Evolutionary conservation across 1,140 invertebrate genomes (phyloP), one percentile per base, ranked within the genome.

Genomic region (Pseudoatta argentina): DNA sequence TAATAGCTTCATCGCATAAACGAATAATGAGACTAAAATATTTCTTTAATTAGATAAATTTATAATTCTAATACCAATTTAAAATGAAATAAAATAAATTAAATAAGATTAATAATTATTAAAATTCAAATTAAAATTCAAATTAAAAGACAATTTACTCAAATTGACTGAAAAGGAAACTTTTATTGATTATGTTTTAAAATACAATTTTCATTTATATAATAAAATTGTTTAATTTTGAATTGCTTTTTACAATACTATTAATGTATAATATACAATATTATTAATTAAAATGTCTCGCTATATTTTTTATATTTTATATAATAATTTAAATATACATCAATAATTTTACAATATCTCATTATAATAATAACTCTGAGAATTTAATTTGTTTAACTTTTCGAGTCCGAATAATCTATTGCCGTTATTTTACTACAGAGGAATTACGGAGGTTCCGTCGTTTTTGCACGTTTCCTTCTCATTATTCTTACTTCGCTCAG

Each of bases 401-500:
- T 67, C 24, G 1, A 67, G 5, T 30, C 0, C 16, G 24, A 3
- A 81, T 81, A 83, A 73, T 61, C 30, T 14, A 8, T n/a, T 30
- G 7, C 34, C 34, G 30, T 73, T 81, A 57, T 82, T 48, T 48
- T 48, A 61, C 39, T 69, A 48, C 39, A 51, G 14, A 72, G 55
- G 14, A 83, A 83, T 75, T 82, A 73, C 69, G 63, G 55, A 73
- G n/a, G 39, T 63, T 63, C 55, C 69, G 8, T 83, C 55, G 64
- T 83, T 44, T 44, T 44, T 44, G 34, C 24, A 27, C 55, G 55
- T 83, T 73, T 73, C 39, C 55, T 75, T 72, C 44, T 83, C 44
- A 61, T 83, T 73, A 73, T 83, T 83, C 55, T 73, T 73, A 48
- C 55, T 73, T 61, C 24, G 55, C 79, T 83, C 21, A 59, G 18